Evolutionary conservation across 2,113 vertebrate species (phyloP).

Genomic region (Hiodon alosoides): DNA sequence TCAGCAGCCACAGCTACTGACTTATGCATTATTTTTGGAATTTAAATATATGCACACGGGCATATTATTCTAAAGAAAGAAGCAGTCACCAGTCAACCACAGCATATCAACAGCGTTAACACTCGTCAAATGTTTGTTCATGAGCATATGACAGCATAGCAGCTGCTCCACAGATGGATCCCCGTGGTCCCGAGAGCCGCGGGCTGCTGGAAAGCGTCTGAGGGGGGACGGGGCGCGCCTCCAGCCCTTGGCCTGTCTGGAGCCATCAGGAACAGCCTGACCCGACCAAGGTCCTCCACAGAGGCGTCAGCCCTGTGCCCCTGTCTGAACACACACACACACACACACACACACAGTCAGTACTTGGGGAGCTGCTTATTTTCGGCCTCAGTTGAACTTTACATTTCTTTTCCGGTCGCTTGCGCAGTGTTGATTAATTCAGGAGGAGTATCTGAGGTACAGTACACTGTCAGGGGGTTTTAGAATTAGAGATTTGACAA

Average conservation of each 20-base stretch:
- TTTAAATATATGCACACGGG: conserved; percentile 28
- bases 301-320: background rate
- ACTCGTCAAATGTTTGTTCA: conserved; percentile 53
- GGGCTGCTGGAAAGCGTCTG: conserved; percentile 14
- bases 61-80: conserved; percentile 41
- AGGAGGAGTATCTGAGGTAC: background rate
- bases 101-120: conserved; percentile 40
- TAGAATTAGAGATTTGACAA: background rate
- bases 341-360: background rate
- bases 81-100: conserved; percentile 35
- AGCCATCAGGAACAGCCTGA: background rate
- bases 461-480: background rate
- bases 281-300: background rate
- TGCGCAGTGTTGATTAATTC: background rate
- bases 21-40: conserved; percentile 32
- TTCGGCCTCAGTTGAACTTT: background rate
- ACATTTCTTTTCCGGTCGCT: conserved; percentile 5
- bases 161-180: conserved; percentile 37
- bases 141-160: conserved; percentile 42
- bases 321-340: background rate
- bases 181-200: conserved; percentile 42
- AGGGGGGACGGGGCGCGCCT: background rate
- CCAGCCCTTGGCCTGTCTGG: background rate
- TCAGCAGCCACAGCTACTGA: conserved; percentile 37
- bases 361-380: background rate